A percentile compares a stretch with the other conserved stretches of the same genome.
Conservation (phyloP, 2,888 invertebrate species). For the Idaea dimidiata region DNA sequence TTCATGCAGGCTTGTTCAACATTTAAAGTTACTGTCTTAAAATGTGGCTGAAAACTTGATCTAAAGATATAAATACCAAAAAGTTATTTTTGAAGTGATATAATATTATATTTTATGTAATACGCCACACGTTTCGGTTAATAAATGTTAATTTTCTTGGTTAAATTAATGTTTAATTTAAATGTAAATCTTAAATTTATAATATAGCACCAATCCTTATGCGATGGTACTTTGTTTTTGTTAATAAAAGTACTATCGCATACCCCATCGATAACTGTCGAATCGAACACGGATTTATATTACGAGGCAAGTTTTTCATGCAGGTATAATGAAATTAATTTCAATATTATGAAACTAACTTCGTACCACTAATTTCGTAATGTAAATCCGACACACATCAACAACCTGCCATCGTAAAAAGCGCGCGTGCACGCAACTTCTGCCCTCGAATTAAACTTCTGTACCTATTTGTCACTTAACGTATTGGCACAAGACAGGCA, state of each 20-base stretch:
- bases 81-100: slow-evolving; percentile 25
- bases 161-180: slow-evolving; percentile 38
- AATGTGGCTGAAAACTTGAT: slow-evolving; percentile 17
- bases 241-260: slow-evolving; percentile 56
- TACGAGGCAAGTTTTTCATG: slow-evolving; percentile 4
- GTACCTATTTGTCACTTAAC: slow-evolving; percentile 23
- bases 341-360: too few relatives aligned
- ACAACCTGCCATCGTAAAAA: background rate
- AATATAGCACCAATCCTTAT: slow-evolving; percentile 70
- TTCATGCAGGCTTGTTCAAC: slow-evolving; percentile 43
- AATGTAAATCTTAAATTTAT: slow-evolving; percentile 45
- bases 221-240: slow-evolving; percentile 51
- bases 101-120: slow-evolving; percentile 19
- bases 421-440: background rate
- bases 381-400: background rate
- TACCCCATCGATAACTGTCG: slow-evolving; percentile 36
- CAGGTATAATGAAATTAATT: too few relatives aligned
- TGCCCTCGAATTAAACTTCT: background rate
- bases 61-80: slow-evolving; percentile 17
- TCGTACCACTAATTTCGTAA: too few relatives aligned
- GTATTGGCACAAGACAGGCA: slow-evolving; percentile 63
- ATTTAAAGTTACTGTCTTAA: slow-evolving; percentile 20
- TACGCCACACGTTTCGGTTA: slow-evolving; percentile 38
- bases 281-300: slow-evolving; percentile 22
- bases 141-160: slow-evolving; percentile 38